phyloP scores from a whole-genome alignment of 2,113 vertebrate genomes.

The Istiophorus platypterus region DNA sequence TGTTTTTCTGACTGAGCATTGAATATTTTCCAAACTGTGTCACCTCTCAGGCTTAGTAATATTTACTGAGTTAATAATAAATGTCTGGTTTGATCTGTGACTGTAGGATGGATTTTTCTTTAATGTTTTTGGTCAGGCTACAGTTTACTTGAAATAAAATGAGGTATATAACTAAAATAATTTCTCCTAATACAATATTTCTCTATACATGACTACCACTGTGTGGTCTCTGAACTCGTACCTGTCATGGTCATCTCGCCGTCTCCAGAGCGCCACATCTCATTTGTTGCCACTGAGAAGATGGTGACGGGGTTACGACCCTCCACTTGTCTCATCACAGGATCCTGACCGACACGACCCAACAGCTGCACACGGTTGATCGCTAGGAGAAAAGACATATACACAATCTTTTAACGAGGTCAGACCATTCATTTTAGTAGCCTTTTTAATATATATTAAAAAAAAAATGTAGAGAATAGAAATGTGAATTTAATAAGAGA shows the following conservation, averaged over 20 bases:
- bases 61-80: no score
- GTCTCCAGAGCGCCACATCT: conserved; percentile 95
- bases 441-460: background rate
- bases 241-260: conserved; percentile 77
- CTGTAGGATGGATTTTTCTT: no score
- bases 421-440: no score
- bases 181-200: background rate
- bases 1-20: no score
- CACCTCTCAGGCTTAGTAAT: no score
- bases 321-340: conserved; percentile 96
- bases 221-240: background rate
- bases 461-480: background rate
- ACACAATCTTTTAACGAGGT: background rate
- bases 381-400: conserved; percentile 79
- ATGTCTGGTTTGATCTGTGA: no score
- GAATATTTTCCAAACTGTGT: no score
- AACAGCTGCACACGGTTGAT: conserved; percentile 95
- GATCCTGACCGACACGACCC: conserved; percentile 96
- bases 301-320: conserved; percentile 96
- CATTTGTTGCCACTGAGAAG: conserved; percentile 97
- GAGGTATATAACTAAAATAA: background rate
- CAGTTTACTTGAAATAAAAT: background rate
- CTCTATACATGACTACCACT: background rate
- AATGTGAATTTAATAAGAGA: background rate
- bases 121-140: no score